Base-by-base conservation (phyloP, 2,888 invertebrate genomes). In the Apotomis capreana region DNA sequence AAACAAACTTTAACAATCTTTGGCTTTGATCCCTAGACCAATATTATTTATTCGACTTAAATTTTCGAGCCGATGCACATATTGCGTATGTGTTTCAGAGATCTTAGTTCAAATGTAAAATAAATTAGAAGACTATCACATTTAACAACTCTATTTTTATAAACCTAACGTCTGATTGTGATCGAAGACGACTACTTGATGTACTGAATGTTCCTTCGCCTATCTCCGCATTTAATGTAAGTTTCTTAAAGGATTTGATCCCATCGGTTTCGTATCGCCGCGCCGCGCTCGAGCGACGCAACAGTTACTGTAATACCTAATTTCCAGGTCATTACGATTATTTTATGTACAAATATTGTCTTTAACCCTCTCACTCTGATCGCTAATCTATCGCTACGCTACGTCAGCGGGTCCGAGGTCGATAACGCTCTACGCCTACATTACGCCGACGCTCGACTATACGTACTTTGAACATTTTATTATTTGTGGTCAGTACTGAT, bases 21-120 rank as follows among this genome's bases (percentile, higher is more conserved):
- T 96, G 96, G 96, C 95, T 95, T 96, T 96, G 96, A 95, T 96
- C 96, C 96, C 96, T 95, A 95, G 95, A 96, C 95, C 95, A 95
- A 95, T 95, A 95, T 88, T 87, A 87, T 85, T 88, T 84, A 86
- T 81, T 86, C 88, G 88, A 89, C 89, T 87, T 86, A 81, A 85
- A 82, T 83, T 86, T 87, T 85, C 82, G 81, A 86, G 89, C 90
- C 89, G 89, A 89, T 89, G 86, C 85, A 88, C 84, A 82, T 79
- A 87, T 84, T 84, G 87, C 87, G 86, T 85, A 86, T 85, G 85
- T 80, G 83, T 84, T 55, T 86, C 83, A 87, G 89, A 92, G 89
- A 91, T 92, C 89, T 89, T 85, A 84, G 78, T 87, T 87, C 86
- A 85, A 89, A 88, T 88, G 89, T 89, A 84, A 91, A 90, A 89